Conservation (phyloP, 64 coral and sea anemone genomes). For the Montipora capricornis region DNA sequence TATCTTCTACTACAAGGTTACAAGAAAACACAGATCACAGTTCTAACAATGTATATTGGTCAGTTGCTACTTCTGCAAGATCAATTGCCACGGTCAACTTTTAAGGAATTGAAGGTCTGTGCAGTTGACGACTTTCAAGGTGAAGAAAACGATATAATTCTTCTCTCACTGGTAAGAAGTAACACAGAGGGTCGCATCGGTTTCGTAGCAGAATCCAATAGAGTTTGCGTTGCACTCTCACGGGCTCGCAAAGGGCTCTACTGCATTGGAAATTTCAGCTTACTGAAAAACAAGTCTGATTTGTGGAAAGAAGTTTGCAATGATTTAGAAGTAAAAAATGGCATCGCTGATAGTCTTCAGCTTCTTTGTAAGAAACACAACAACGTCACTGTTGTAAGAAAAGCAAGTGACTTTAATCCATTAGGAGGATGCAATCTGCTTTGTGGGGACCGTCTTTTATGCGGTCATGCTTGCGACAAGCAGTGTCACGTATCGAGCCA, state of each 20-base stretch:
- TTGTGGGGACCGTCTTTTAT: slow-evolving; percentile 29
- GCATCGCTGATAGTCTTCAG: slow-evolving; percentile 27
- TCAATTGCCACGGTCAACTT: slow-evolving; percentile 66
- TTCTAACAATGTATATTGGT: slow-evolving; percentile 88
- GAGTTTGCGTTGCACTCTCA: slow-evolving; percentile 62
- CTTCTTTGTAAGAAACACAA: slow-evolving; percentile 59
- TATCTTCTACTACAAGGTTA: slow-evolving; percentile 88
- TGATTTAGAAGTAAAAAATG: slow-evolving; percentile 17
- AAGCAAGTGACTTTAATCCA: slow-evolving; percentile 41
- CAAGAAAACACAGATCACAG: slow-evolving; percentile 65
- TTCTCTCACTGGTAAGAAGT: slow-evolving; percentile 85
- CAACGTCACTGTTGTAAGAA: slow-evolving; percentile 27
- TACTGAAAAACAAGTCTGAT: slow-evolving; percentile 17
- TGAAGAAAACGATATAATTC: slow-evolving; percentile 87
- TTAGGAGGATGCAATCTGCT: slow-evolving; percentile 37
- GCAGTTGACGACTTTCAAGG: slow-evolving; percentile 91
- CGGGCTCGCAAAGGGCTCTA: slow-evolving; percentile 62
- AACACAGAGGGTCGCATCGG: slow-evolving; percentile 69
- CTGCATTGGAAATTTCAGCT: slow-evolving; percentile 52
- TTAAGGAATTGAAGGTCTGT: slow-evolving; percentile 70
- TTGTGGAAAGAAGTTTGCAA: slow-evolving; percentile 72
- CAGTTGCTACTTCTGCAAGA: slow-evolving; percentile 85
- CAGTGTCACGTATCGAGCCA: slow-evolving; percentile 39
- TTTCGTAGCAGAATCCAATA: slow-evolving; percentile 62
- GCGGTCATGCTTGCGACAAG: slow-evolving; percentile 39